Conservation (phyloP, 2,113 vertebrate species). For the Aix galericulata region DNA sequence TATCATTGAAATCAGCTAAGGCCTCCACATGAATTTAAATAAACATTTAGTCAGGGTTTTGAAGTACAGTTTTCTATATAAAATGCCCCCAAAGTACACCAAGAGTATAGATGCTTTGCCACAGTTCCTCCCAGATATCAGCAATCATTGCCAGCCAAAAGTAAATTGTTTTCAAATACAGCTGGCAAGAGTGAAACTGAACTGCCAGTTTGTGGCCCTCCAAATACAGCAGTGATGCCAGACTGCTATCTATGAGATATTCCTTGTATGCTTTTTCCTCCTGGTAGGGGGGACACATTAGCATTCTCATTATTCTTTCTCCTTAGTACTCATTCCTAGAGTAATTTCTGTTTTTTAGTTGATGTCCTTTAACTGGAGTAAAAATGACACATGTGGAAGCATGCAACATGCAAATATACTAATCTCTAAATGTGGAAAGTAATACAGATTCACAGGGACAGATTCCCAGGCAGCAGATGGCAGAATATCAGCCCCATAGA, state of each 20-base stretch:
- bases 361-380: neutral
- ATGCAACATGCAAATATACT: neutral
- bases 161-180: neutral
- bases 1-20: neutral
- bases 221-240: neutral
- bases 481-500: neutral
- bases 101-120: neutral
- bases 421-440: neutral
- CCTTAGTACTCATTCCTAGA: neutral
- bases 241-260: neutral
- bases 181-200: neutral
- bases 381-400: neutral
- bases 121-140: neutral
- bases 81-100: neutral
- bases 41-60: neutral
- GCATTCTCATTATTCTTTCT: neutral
- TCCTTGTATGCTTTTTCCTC: neutral
- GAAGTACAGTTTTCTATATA: neutral
- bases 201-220: neutral
- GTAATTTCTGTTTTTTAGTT: neutral
- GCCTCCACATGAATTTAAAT: neutral
- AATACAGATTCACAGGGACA: rapidly evolving
- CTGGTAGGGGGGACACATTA: neutral
- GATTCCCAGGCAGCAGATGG: neutral
- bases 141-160: neutral